Conservation (phyloP, 2,113 vertebrate species). For the Chaetops frenatus region DNA sequence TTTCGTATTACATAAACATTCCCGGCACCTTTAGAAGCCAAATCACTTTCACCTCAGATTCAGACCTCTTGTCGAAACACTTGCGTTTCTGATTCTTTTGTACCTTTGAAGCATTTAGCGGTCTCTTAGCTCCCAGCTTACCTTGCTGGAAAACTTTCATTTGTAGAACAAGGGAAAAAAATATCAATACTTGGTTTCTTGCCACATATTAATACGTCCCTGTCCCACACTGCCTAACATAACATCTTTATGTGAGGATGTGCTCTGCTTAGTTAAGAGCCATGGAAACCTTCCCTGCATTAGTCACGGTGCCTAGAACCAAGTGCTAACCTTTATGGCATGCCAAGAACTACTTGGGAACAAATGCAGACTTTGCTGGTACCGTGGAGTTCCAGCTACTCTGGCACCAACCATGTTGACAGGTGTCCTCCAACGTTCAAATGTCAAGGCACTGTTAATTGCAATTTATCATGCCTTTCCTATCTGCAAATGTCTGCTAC, state of each 20-base stretch:
- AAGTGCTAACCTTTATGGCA: constrained; percentile 53
- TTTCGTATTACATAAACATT: constrained; percentile 44
- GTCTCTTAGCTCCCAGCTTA: not conserved
- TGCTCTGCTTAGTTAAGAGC: constrained; percentile 41
- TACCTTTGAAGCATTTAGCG: not conserved
- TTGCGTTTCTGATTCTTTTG: not conserved
- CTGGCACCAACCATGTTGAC: constrained; percentile 33
- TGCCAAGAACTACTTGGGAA: constrained; percentile 53
- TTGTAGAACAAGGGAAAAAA: constrained; percentile 21
- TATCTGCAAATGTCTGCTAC: constrained; percentile 4
- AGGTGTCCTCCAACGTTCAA: constrained; percentile 30
- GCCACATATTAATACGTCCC: constrained; percentile 16
- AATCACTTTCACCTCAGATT: constrained; percentile 23
- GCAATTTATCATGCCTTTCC: constrained; percentile 31
- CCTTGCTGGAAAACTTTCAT: not conserved
- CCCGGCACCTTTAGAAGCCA: constrained; percentile 18
- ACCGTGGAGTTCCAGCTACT: not conserved
- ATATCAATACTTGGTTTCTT: constrained; percentile 19
- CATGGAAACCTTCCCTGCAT: constrained; percentile 29
- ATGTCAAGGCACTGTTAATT: constrained; percentile 24
- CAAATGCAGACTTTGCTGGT: constrained; percentile 8
- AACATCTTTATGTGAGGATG: constrained; percentile 46
- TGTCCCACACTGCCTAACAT: not conserved
- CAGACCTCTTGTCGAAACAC: not conserved
- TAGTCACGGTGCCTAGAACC: constrained; percentile 40